These are phyloP conservation scores for Ariopsis seemanni DNA, from an alignment of 2,113 vertebrate species.

Conservation along the genomic window DNA sequence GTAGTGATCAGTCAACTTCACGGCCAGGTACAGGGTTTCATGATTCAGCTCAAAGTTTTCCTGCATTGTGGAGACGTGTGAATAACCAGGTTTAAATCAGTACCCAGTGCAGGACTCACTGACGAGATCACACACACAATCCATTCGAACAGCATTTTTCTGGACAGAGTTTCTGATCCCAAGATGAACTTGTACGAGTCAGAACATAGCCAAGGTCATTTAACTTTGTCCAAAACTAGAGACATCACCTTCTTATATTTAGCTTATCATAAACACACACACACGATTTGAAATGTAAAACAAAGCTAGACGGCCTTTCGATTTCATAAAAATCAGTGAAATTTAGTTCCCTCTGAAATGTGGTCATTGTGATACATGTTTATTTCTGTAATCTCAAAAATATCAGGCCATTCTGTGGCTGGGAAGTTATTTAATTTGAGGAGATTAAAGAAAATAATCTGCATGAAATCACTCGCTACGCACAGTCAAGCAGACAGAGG, in stretches of 20 bases:
- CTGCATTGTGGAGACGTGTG: constrained; percentile 60
- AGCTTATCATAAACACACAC: background rate
- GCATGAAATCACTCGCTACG: too few relatives aligned
- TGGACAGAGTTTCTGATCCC: background rate
- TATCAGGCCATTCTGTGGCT: too few relatives aligned
- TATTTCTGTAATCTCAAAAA: too few relatives aligned
- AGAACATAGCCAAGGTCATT: background rate
- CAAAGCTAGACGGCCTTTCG: too few relatives aligned
- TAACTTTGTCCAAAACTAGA: background rate
- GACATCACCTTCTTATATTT: background rate
- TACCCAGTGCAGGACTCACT: background rate
- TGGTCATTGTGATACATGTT: too few relatives aligned
- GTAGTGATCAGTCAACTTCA: constrained; percentile 89
- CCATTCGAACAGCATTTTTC: background rate
- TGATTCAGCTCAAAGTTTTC: constrained; percentile 88
- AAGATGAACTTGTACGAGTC: too few relatives aligned
- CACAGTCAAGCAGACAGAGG: too few relatives aligned
- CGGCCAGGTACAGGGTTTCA: constrained; percentile 88
- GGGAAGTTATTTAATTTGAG: too few relatives aligned
- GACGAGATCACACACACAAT: background rate
- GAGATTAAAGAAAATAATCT: too few relatives aligned
- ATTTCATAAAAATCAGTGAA: too few relatives aligned
- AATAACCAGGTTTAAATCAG: background rate
- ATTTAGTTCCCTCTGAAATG: too few relatives aligned
- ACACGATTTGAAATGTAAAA: background rate